Conservation (phyloP, 1,140 invertebrate genomes). For the Monomorium pharaonis region DNA sequence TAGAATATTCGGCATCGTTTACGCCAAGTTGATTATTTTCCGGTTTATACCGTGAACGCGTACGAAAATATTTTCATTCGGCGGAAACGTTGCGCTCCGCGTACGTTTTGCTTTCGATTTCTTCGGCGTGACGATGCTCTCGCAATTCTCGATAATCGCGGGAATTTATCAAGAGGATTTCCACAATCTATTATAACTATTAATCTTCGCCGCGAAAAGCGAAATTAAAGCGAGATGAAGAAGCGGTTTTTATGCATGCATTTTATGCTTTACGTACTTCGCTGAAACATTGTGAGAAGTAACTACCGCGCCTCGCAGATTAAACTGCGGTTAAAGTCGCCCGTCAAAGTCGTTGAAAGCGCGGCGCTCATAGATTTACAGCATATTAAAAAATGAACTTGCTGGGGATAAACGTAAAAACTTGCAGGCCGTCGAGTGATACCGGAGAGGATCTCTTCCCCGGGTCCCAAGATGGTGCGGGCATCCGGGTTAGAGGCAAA, state of each 20-base stretch:
- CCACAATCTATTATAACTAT: neutral
- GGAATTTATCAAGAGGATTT: neutral
- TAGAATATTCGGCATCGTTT: constrained; percentile 39
- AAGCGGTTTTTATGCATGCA: neutral
- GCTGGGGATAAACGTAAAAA: constrained; percentile 25
- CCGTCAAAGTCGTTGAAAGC: neutral
- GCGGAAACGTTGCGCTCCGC: neutral
- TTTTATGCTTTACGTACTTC: neutral
- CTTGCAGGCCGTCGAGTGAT: constrained; percentile 2
- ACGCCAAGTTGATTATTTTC: constrained; percentile 36
- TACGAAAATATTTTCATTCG: constrained; percentile 39
- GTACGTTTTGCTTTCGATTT: constrained; percentile 23
- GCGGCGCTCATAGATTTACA: constrained; percentile 4
- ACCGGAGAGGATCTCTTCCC: neutral
- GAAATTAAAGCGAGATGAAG: neutral
- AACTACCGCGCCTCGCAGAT: neutral
- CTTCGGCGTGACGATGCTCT: neutral
- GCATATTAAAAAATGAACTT: constrained; percentile 41
- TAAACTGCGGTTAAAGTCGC: constrained; percentile 23
- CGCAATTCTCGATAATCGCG: neutral
- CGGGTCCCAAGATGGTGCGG: neutral
- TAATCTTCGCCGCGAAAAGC: neutral
- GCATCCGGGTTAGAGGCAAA: constrained; percentile 24
- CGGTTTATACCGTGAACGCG: neutral
- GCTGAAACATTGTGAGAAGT: constrained; percentile 10